These are phyloP conservation scores for Blastobasis lacticolella DNA, from an alignment of 2,888 invertebrate genomes.

Conservation along the genomic window DNA sequence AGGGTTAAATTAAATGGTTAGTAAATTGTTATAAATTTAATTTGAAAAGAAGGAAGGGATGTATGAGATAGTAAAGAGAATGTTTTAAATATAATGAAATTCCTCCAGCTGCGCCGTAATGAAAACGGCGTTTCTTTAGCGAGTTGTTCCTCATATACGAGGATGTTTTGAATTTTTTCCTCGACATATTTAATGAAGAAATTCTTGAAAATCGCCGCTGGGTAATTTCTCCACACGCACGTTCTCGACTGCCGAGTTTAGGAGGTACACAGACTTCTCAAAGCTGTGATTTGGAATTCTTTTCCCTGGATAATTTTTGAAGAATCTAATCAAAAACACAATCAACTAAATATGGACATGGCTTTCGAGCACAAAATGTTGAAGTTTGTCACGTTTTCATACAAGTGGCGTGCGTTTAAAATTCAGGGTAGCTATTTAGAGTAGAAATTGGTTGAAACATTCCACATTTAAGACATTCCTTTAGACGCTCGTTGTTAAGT, in stretches of 20 bases:
- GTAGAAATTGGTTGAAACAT: neutral
- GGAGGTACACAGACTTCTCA: no score
- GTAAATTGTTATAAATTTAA: conserved; percentile 5
- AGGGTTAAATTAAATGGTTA: conserved; percentile 5
- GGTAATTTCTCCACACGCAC: neutral
- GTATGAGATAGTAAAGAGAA: neutral
- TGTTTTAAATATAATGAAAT: neutral
- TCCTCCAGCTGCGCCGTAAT: neutral
- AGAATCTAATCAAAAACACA: no score
- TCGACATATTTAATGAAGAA: neutral
- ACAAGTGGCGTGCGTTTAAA: no score
- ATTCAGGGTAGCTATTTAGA: neutral
- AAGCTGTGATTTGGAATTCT: no score
- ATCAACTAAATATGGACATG: no score
- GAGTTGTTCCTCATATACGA: neutral
- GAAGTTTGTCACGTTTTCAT: no score
- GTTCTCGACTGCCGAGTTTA: no score
- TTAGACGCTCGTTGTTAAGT: no score
- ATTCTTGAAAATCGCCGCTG: neutral
- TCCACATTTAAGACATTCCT: no score
- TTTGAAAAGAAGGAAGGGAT: neutral
- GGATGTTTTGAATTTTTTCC: neutral
- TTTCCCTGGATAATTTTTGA: no score
- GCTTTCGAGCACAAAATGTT: no score
- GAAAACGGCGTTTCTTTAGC: neutral